Percentiles rank a stretch among this genome's conserved stretches.
phyloP scores from a whole-genome alignment of 2,113 vertebrate genomes.

The Felis chaus region DNA sequence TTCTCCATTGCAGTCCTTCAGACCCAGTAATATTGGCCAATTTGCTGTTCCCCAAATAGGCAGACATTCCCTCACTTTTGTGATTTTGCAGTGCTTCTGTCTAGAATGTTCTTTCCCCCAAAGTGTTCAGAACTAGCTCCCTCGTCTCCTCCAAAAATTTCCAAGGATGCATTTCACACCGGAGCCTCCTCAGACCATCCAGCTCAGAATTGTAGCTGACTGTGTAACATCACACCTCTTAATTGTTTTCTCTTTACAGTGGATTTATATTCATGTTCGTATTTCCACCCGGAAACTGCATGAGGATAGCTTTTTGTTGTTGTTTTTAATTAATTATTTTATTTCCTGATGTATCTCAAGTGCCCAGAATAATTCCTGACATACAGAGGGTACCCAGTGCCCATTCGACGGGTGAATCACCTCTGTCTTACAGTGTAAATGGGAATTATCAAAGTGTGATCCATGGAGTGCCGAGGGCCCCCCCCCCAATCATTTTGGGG shows the following conservation, averaged over 20 bases:
- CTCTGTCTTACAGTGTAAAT: neutral
- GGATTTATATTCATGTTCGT: neutral
- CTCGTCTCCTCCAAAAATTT: neutral
- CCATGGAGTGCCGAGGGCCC: too few relatives aligned
- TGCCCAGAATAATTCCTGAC: neutral
- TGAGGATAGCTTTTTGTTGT: neutral
- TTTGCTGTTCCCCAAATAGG: neutral
- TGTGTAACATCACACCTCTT: neutral
- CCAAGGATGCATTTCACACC: neutral
- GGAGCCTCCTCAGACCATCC: neutral
- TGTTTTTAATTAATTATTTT: neutral
- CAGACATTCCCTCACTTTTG: neutral
- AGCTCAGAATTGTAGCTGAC: neutral
- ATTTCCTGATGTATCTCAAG: neutral
- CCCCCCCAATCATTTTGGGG: neutral
- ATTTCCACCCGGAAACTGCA: neutral
- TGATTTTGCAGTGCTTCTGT: neutral
- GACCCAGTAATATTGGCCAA: neutral
- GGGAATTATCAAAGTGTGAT: neutral
- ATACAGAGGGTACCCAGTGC: neutral
- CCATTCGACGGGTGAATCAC: neutral
- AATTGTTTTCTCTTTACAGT: neutral
- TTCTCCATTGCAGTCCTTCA: neutral
- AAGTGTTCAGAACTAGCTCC: neutral
- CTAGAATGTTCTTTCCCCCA: neutral